phyloP scores from a whole-genome alignment of 2,888 invertebrate species.

The Rhopalosiphum nymphaeae region DNA sequence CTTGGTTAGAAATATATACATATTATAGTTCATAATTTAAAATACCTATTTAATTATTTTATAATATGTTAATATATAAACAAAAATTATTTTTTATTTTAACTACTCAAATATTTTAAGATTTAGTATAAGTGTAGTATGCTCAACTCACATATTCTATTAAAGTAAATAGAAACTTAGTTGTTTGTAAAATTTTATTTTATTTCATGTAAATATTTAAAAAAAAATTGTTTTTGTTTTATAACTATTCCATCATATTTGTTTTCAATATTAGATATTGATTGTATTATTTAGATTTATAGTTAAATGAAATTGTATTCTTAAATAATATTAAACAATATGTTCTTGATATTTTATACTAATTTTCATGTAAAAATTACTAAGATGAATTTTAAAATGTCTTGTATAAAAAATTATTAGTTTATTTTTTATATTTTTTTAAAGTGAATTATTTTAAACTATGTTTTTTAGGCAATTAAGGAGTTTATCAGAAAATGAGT shows the following conservation, averaged over 20 bases:
- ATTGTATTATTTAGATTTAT: neutral
- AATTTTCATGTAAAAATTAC: neutral
- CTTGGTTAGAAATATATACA: neutral
- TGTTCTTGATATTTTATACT: neutral
- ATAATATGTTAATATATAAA: neutral
- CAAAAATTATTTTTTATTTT: neutral
- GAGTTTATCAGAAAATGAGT: constrained; percentile 61
- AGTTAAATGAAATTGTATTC: neutral
- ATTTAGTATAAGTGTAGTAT: neutral
- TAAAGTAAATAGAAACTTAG: neutral
- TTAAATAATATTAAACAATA: neutral
- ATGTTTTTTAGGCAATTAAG: constrained; percentile 46
- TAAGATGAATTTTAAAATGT: neutral
- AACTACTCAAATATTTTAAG: neutral
- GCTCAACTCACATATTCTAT: neutral
- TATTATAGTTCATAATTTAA: neutral
- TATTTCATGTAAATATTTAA: neutral
- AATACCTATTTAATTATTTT: neutral
- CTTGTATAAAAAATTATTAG: neutral
- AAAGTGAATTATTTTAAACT: neutral
- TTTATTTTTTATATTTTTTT: neutral
- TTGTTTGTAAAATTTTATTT: neutral
- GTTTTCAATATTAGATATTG: neutral
- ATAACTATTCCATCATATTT: neutral
- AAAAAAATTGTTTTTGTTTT: neutral